Base-by-base conservation (phyloP, 2,888 invertebrate species). In the Herminia tarsipennalis region DNA sequence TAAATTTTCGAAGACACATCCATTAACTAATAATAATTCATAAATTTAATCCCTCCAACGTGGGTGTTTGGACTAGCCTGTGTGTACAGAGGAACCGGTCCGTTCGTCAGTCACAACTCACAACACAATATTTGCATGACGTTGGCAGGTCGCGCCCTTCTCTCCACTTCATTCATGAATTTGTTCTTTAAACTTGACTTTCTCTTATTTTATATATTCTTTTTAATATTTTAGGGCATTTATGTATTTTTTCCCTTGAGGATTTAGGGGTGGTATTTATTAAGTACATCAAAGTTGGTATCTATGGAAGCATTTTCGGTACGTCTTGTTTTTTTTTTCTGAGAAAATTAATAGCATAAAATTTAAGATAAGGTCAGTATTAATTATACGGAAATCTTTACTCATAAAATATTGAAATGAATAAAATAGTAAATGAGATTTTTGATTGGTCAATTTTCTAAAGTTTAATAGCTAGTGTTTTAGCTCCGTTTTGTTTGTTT, bases 61-160 rank as follows among this genome's bases (percentile, higher is more conserved):
- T 71, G 67, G 76, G 73, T 69, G 72, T 72, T 71, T 71, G 66
- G 68, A 60, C 68, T 68, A 58, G 63, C 64, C 63, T 56, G 45
- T 79, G 73, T 83, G 76, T 79, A 74, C 75, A 70, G 70, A 70
- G 44, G 64, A 85, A 86, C 86, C 87, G 84, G 86, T 86, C 73
- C 39, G 59, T 73, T 56, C 58, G 75, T 74, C 78, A 71, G 66
- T 80, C 77, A 78, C 74, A 29, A 28, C 20, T 37, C 12, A 30
- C 17, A 78, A 76, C 70, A 79, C 76, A 80, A 79, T 84, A 80
- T 86, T 86, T 84, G 83, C 85, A 72, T 79, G 76, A 77, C 71
- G 75, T 65, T 73, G 66, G 70, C 68, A 69, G 66, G 61, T 67
- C 65, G 69, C 70, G 67, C 73, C 68, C 69, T 73, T 73, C 68